A percentile compares a stretch with the other conserved stretches of the same genome.
Conservation (phyloP, 2,888 invertebrate species). For the Ormia ochracea region DNA sequence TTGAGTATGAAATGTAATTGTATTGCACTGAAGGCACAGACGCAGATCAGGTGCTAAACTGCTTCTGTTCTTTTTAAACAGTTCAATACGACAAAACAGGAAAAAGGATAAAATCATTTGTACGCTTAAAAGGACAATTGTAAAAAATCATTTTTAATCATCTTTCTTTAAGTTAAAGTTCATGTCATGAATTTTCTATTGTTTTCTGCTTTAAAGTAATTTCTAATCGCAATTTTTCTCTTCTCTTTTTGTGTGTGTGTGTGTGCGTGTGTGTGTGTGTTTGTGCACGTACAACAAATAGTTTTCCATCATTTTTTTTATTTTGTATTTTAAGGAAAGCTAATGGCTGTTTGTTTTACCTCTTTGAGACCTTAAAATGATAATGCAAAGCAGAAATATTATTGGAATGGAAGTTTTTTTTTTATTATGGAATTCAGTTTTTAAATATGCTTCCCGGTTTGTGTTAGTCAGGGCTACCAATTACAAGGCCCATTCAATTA, state of each 20-base stretch:
- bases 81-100: slow-evolving; percentile 1
- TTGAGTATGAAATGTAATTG: not conserved
- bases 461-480: no score
- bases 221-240: not conserved
- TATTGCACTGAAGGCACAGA: not conserved
- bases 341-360: no score
- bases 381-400: no score
- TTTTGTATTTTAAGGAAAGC: no score
- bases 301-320: no score
- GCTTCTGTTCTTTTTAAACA: slow-evolving; percentile 11
- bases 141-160: not conserved
- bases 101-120: not conserved
- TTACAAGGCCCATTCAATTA: no score
- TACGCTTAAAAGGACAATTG: not conserved
- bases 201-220: not conserved
- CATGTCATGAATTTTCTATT: not conserved
- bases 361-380: no score
- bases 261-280: not conserved
- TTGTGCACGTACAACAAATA: not conserved
- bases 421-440: no score
- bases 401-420: no score
- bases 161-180: not conserved
- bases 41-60: slow-evolving; percentile 48
- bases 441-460: no score
- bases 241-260: not conserved